These are phyloP conservation scores for Limnephilus lunatus DNA, from an alignment of 2,888 invertebrate species.

Conservation along the genomic window DNA sequence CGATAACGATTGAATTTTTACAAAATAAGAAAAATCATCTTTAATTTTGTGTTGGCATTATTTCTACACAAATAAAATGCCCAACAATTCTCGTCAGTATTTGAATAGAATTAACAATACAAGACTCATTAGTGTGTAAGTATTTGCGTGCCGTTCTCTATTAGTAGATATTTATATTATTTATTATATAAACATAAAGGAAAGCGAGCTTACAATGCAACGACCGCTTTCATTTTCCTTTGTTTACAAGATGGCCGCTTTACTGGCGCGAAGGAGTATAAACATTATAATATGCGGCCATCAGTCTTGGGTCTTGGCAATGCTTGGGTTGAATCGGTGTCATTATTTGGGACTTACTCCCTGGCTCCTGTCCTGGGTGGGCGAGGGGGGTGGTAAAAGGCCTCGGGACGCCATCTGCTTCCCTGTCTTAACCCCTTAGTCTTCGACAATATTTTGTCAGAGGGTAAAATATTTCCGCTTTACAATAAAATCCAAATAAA, in stretches of 20 bases:
- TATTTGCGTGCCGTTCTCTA: neutral
- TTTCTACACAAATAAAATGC: too few species aligned
- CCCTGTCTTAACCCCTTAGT: neutral
- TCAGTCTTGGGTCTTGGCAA: neutral
- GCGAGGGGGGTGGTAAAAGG: neutral
- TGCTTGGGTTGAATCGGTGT: neutral
- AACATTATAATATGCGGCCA: neutral
- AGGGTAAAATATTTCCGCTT: too few species aligned
- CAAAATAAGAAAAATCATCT: too few species aligned
- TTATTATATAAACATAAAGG: neutral
- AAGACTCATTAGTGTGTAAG: too few species aligned
- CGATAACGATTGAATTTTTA: too few species aligned
- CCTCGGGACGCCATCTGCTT: neutral
- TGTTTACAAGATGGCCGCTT: neutral
- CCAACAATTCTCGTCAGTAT: neutral
- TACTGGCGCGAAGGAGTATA: neutral
- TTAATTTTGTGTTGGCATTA: too few species aligned
- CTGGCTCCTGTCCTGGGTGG: neutral
- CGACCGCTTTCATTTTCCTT: neutral
- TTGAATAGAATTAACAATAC: neutral
- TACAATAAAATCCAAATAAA: too few species aligned
- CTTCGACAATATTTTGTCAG: too few species aligned
- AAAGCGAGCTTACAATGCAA: neutral
- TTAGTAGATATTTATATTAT: neutral
- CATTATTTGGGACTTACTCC: neutral